Conservation (phyloP, 2,113 vertebrate species). For the Austrofundulus limnaeus region DNA sequence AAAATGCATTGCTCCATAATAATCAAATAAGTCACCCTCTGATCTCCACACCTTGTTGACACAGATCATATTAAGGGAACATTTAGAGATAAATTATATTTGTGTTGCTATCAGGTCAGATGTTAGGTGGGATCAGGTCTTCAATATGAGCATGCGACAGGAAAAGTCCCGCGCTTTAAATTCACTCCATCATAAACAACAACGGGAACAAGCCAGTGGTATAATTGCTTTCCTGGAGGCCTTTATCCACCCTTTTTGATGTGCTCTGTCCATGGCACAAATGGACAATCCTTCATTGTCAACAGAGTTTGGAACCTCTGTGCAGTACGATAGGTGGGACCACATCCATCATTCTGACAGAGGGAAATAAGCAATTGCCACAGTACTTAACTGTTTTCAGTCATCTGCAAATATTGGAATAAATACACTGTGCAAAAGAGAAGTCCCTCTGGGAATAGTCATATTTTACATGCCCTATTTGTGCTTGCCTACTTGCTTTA, state of each 20-base stretch:
- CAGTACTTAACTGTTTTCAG: conserved; percentile 74
- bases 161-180: conserved; percentile 38
- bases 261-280: conserved; percentile 69
- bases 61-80: conserved; percentile 1
- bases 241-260: conserved; percentile 67
- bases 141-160: conserved; percentile 22
- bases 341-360: conserved; percentile 77
- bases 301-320: conserved; percentile 65
- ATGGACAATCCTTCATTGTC: conserved; percentile 77
- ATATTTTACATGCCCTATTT: conserved; percentile 77
- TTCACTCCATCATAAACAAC: conserved; percentile 40
- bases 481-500: conserved; percentile 69
- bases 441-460: conserved; percentile 55
- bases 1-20: neutral
- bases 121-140: conserved; percentile 12
- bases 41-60: neutral
- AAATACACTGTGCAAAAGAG: conserved; percentile 57
- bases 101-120: conserved; percentile 1
- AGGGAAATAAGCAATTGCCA: conserved; percentile 78
- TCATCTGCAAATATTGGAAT: conserved; percentile 76
- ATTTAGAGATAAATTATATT: conserved; percentile 13
- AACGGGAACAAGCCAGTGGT: conserved; percentile 58
- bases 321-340: conserved; percentile 66
- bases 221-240: conserved; percentile 64
- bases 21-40: neutral